phyloP scores from a whole-genome alignment of 2,888 invertebrate genomes.

The Troglohyphantes excavatus region DNA sequence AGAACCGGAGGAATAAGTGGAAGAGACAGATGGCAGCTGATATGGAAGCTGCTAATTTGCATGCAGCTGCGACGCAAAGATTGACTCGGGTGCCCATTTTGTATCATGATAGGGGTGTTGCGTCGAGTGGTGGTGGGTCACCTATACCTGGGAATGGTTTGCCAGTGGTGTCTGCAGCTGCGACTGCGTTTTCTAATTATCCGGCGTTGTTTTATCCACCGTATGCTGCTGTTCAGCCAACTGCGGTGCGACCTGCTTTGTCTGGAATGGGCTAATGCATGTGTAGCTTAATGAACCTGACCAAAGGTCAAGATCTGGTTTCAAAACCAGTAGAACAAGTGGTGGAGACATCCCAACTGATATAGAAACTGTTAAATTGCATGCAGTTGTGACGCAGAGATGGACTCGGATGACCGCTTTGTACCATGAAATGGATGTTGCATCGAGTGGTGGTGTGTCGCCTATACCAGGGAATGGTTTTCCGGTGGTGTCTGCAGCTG shows the following conservation, averaged over 20 bases:
- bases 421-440: too few species aligned
- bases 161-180: constrained; percentile 61
- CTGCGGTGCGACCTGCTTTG: constrained; percentile 63
- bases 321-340: too few species aligned
- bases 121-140: constrained; percentile 59
- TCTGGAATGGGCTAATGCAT: constrained; percentile 61
- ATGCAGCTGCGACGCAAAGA: constrained; percentile 92
- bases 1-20: constrained; percentile 97
- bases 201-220: constrained; percentile 73
- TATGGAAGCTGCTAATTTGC: constrained; percentile 87
- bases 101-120: constrained; percentile 86
- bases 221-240: constrained; percentile 63
- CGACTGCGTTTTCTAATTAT: constrained; percentile 65
- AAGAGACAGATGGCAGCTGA: constrained; percentile 96
- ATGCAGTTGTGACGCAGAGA: too few species aligned
- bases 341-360: too few species aligned
- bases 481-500: constrained; percentile 55
- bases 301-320: too few species aligned
- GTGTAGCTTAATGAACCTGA: too few species aligned
- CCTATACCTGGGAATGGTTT: constrained; percentile 58
- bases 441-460: too few species aligned
- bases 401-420: too few species aligned
- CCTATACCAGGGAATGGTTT: constrained; percentile 51
- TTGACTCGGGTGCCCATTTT: constrained; percentile 96
- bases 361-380: too few species aligned